A percentile compares a stretch with the other conserved stretches of the same genome.
Evolutionary conservation across 2,888 invertebrate species (phyloP).

Genomic region (Lochmaea crataegi): DNA sequence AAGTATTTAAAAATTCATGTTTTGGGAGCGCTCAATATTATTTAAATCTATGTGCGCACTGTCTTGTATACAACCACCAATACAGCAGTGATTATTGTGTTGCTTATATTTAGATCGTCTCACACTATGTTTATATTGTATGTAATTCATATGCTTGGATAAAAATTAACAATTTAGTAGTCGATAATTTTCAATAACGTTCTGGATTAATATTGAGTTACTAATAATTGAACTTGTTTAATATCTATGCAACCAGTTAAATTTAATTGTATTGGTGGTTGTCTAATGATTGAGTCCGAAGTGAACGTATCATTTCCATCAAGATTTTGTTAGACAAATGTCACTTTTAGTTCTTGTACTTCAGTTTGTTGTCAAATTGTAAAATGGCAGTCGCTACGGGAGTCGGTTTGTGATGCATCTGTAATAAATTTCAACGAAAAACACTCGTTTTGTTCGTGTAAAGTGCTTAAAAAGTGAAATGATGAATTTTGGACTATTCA

Average conservation of each 20-base stretch:
- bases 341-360: constrained; percentile 36
- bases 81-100: not conserved
- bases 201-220: not conserved
- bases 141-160: not conserved
- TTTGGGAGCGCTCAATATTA: too few species aligned
- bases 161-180: not conserved
- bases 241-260: constrained; percentile 24
- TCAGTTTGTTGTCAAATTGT: constrained; percentile 38
- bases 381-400: constrained; percentile 47
- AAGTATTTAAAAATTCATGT: too few species aligned
- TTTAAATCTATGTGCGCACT: too few species aligned
- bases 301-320: constrained; percentile 13
- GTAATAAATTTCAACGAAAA: constrained; percentile 38
- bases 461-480: constrained; percentile 34
- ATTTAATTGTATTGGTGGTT: not conserved
- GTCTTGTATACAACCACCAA: not conserved
- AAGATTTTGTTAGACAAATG: constrained; percentile 19
- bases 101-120: not conserved
- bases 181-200: not conserved
- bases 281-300: not conserved
- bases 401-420: constrained; percentile 47
- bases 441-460: constrained; percentile 36
- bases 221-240: not conserved
- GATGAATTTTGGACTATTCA: constrained; percentile 27
- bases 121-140: not conserved